Evolutionary conservation across 2,888 invertebrate species (phyloP).

Genomic region (Thymelicus lineola): DNA sequence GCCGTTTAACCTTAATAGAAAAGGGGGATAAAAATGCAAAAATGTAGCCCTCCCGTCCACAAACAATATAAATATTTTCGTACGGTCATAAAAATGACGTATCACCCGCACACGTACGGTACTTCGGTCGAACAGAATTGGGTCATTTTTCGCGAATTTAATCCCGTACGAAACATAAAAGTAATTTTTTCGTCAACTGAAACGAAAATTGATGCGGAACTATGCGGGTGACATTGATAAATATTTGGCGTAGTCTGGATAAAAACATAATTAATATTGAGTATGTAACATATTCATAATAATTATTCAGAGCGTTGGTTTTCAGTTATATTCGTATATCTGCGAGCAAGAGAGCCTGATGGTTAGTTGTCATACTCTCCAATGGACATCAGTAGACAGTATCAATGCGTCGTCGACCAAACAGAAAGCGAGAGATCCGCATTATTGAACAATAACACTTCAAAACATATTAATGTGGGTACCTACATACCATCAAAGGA

Average conservation of each 20-base stretch:
- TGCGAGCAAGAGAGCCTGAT: too few relatives aligned
- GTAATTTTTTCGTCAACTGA: conserved; percentile 26
- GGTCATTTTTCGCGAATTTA: conserved; percentile 66
- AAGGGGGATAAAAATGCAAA: conserved; percentile 52
- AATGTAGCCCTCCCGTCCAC: conserved; percentile 61
- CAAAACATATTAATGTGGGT: neutral
- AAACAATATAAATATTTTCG: conserved; percentile 78
- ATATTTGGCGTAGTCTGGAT: conserved; percentile 1
- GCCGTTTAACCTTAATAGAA: conserved; percentile 58
- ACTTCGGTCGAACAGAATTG: conserved; percentile 54
- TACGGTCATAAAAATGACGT: conserved; percentile 73
- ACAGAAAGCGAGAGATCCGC: too few relatives aligned
- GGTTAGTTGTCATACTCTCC: too few relatives aligned
- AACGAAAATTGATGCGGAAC: conserved; percentile 31
- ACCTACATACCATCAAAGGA: neutral
- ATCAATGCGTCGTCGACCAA: too few relatives aligned
- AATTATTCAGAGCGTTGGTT: too few relatives aligned
- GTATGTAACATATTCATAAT: neutral
- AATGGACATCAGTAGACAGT: too few relatives aligned
- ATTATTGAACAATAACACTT: too few relatives aligned
- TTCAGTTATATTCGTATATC: too few relatives aligned
- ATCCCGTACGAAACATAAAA: conserved; percentile 50
- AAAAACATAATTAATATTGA: neutral
- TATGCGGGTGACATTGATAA: conserved; percentile 19
- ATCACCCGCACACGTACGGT: conserved; percentile 50